These are phyloP conservation scores for Ophion costatus DNA, from an alignment of 2,888 invertebrate genomes.

Conservation along the genomic window DNA sequence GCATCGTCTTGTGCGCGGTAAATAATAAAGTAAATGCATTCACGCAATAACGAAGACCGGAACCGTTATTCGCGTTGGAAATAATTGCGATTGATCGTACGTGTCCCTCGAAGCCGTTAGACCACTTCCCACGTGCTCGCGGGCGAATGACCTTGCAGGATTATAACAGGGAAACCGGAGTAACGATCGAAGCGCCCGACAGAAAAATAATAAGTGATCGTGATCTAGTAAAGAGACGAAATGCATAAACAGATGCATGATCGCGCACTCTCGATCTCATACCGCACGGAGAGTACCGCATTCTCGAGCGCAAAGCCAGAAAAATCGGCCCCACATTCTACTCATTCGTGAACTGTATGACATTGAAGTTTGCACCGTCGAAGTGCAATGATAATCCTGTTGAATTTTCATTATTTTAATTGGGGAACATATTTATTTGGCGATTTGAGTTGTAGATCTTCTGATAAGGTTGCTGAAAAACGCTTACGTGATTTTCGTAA, in stretches of 20 bases:
- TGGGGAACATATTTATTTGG: neutral
- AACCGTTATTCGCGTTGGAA: slow-evolving; percentile 59
- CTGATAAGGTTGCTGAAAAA: too few species aligned
- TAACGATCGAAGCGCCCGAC: slow-evolving; percentile 15
- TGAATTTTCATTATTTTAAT: neutral
- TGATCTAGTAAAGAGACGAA: slow-evolving; percentile 5
- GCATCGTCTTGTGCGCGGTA: too few species aligned
- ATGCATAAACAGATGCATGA: slow-evolving; percentile 8
- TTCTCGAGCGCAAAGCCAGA: slow-evolving; percentile 37
- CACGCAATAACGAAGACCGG: slow-evolving; percentile 24
- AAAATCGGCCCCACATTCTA: slow-evolving; percentile 17
- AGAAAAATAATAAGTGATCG: slow-evolving; percentile 21
- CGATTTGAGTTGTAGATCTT: neutral
- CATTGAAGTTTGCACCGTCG: slow-evolving; percentile 24
- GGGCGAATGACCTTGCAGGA: slow-evolving; percentile 53
- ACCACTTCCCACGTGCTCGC: slow-evolving; percentile 51
- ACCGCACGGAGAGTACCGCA: neutral
- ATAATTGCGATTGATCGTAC: slow-evolving; percentile 45
- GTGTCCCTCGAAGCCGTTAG: slow-evolving; percentile 42
- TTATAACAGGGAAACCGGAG: slow-evolving; percentile 52
- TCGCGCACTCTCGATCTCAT: slow-evolving; percentile 36
- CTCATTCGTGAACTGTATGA: neutral
- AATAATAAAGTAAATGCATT: neutral
- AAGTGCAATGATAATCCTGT: too few species aligned
- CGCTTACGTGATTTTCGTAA: too few species aligned